phyloP scores from a whole-genome alignment of 2,113 vertebrate genomes.

The Lethenteron camtschaticum region DNA sequence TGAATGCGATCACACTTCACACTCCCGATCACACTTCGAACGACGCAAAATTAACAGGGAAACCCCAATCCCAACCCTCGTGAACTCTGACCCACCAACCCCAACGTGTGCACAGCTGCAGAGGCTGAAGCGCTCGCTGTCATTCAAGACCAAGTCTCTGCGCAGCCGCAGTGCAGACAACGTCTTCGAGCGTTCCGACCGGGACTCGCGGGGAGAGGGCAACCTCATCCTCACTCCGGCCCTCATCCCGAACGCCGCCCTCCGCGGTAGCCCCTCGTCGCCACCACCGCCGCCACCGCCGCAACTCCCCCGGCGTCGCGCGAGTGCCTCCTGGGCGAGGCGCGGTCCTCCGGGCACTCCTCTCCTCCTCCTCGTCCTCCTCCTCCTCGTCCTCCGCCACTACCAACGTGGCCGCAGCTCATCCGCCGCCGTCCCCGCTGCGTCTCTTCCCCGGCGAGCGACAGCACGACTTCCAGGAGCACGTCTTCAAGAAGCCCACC shows the following conservation, averaged over 20 bases:
- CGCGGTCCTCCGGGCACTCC: constrained; percentile 37
- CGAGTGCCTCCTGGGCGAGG: constrained; percentile 17
- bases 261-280: constrained; percentile 24
- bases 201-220: constrained; percentile 20
- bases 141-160: constrained; percentile 50
- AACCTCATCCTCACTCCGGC: constrained; percentile 40
- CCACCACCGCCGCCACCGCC: constrained; percentile 18
- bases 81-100: too few species aligned
- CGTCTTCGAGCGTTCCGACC: constrained; percentile 55
- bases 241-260: constrained; percentile 33
- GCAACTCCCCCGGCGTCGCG: constrained; percentile 23
- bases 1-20: too few species aligned
- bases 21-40: too few species aligned
- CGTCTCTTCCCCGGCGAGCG: constrained; percentile 20
- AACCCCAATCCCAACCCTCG: too few species aligned
- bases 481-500: constrained; percentile 54
- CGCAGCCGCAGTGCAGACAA: constrained; percentile 70
- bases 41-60: too few species aligned
- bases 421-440: constrained; percentile 23
- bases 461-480: constrained; percentile 54
- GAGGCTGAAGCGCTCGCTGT: constrained; percentile 50
- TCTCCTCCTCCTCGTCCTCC: constrained; percentile 34
- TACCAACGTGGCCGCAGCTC: constrained; percentile 19
- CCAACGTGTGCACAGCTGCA: constrained; percentile 28
- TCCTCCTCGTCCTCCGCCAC: constrained; percentile 26